These are phyloP conservation scores for Cephus pygmeus DNA, from an alignment of 2,888 invertebrate genomes.

Conservation along the genomic window DNA sequence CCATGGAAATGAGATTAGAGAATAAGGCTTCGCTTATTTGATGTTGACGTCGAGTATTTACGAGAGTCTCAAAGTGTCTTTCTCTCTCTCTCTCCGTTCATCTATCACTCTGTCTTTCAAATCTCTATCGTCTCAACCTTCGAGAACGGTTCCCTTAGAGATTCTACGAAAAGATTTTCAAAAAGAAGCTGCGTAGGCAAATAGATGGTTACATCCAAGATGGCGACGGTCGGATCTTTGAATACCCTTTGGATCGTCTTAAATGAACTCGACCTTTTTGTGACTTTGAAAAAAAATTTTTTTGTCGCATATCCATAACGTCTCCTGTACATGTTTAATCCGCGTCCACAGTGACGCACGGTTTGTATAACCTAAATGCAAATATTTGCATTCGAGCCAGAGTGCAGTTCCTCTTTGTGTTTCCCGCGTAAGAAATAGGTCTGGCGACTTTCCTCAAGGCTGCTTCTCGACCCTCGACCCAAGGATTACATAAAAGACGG, in stretches of 20 bases:
- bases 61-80: neutral
- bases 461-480: neutral
- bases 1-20: neutral
- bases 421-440: neutral
- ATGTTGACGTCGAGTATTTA: neutral
- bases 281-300: neutral
- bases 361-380: neutral
- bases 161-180: neutral
- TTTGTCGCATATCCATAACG: neutral
- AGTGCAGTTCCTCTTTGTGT: neutral
- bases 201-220: neutral
- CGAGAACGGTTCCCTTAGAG: neutral
- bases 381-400: neutral
- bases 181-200: neutral
- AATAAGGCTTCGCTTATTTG: neutral
- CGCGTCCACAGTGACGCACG: neutral
- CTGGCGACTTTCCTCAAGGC: neutral
- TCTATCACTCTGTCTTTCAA: neutral
- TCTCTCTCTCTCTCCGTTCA: too few relatives aligned
- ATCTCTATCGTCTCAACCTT: neutral
- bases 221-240: neutral
- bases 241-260: neutral
- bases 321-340: neutral
- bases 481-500: neutral
- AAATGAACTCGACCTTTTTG: neutral